Conservation (phyloP, 2,888 invertebrate genomes). For the Drosophila suboccidentalis region DNA sequence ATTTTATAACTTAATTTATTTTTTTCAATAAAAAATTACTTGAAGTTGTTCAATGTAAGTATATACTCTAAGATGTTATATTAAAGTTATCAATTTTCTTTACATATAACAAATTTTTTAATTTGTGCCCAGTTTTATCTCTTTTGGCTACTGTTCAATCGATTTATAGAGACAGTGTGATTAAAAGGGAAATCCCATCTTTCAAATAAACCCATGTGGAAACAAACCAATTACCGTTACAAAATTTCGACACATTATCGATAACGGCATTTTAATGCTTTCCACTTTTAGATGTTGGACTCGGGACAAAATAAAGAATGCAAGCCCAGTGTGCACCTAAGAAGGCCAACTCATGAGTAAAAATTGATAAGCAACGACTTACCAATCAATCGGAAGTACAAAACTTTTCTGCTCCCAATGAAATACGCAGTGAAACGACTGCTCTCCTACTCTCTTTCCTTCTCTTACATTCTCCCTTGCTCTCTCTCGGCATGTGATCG, state of each 20-base stretch:
- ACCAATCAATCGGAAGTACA: constrained; percentile 12
- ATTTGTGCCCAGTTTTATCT: too few relatives aligned
- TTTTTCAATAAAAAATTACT: too few relatives aligned
- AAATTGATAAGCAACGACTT: constrained; percentile 18
- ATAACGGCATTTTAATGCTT: neutral
- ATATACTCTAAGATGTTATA: too few relatives aligned
- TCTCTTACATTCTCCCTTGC: neutral
- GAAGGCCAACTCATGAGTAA: constrained; percentile 11
- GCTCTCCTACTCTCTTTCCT: constrained; percentile 3
- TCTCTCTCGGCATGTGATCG: constrained; percentile 15
- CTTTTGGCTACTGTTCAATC: too few relatives aligned
- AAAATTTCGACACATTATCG: neutral
- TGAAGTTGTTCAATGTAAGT: too few relatives aligned
- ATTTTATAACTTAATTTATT: too few relatives aligned
- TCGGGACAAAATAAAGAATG: constrained; percentile 1
- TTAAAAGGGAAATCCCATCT: too few relatives aligned
- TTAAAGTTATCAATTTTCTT: too few relatives aligned
- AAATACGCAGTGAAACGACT: neutral
- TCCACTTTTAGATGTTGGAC: neutral
- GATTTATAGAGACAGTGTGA: too few relatives aligned
- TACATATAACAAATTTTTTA: too few relatives aligned
- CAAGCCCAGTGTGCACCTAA: constrained; percentile 16
- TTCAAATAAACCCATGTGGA: too few relatives aligned
- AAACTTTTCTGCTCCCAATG: neutral
- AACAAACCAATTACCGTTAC: neutral